Conservation (phyloP, 2,797 vertebrate genomes). For the Acanthurus leucopareius region DNA sequence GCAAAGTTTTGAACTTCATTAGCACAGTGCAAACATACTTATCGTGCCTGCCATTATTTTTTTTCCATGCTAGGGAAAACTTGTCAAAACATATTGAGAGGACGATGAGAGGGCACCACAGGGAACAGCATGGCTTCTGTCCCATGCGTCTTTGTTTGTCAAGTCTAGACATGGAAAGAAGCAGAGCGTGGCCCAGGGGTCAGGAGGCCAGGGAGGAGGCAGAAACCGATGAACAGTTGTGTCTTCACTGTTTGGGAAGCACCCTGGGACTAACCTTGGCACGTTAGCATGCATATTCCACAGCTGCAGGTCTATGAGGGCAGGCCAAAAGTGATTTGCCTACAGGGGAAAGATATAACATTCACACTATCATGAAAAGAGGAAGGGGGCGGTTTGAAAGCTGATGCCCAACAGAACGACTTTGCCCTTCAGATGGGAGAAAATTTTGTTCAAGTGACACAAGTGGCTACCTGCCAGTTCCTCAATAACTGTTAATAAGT, state of each 20-base stretch:
- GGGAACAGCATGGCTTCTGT: constrained; percentile 50
- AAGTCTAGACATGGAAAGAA: constrained; percentile 76
- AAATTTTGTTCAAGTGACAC: constrained; percentile 49
- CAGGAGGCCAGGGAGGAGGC: constrained; percentile 56
- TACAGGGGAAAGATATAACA: constrained; percentile 46
- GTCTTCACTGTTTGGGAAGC: constrained; percentile 67
- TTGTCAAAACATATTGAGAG: constrained; percentile 1
- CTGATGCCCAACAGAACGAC: constrained; percentile 44
- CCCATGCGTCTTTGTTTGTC: constrained; percentile 72
- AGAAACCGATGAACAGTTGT: constrained; percentile 65
- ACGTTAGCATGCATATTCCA: constrained; percentile 61
- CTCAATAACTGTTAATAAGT: constrained; percentile 62
- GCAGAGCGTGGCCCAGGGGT: constrained; percentile 55
- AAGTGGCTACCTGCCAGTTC: constrained; percentile 63
- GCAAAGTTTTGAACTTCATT: background rate
- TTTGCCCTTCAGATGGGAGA: constrained; percentile 49
- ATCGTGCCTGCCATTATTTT: background rate
- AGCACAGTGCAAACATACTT: background rate
- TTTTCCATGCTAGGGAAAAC: background rate
- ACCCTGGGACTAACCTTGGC: constrained; percentile 33
- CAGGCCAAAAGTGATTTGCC: constrained; percentile 53
- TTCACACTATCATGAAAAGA: constrained; percentile 46
- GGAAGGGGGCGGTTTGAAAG: constrained; percentile 26
- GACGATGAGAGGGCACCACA: constrained; percentile 28
- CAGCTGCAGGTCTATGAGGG: constrained; percentile 60